A percentile compares a stretch with the other conserved stretches of the same genome.
phyloP scores from a whole-genome alignment of 2,888 invertebrate genomes.

The Patella depressa region DNA sequence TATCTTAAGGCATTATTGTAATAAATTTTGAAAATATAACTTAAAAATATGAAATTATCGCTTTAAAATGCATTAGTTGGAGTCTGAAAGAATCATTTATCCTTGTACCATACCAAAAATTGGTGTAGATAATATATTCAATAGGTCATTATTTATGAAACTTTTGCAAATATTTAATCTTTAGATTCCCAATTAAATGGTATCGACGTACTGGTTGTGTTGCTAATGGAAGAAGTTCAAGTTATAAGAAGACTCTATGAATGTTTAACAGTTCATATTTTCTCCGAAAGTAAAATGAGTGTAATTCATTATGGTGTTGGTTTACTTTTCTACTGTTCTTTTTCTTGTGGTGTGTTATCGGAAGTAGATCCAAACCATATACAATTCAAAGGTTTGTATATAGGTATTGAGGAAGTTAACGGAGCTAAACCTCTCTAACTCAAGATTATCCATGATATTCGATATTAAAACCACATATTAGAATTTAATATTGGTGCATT shows the following conservation, averaged over 20 bases:
- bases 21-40: no score
- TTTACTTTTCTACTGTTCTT: slow-evolving; percentile 52
- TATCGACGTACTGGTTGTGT: slow-evolving; percentile 42
- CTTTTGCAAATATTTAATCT: not conserved
- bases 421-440: no score
- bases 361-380: slow-evolving; percentile 24
- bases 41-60: no score
- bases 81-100: no score
- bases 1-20: no score
- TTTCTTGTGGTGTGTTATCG: slow-evolving; percentile 35
- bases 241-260: slow-evolving; percentile 55
- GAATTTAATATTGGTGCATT: no score
- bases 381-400: not conserved
- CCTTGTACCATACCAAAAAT: no score
- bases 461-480: no score
- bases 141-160: not conserved
- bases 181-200: slow-evolving; percentile 23
- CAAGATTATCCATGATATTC: no score
- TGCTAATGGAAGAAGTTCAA: slow-evolving; percentile 49
- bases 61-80: no score
- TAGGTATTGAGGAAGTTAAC: no score
- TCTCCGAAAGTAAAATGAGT: slow-evolving; percentile 62
- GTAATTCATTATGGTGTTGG: slow-evolving; percentile 59
- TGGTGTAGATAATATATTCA: not conserved
- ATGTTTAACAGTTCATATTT: slow-evolving; percentile 58